Percentiles rank a stretch among this genome's conserved stretches.
These are phyloP conservation scores for Dicrurus megarhynchus DNA, from an alignment of 2,113 vertebrate species.

Conservation along the genomic window DNA sequence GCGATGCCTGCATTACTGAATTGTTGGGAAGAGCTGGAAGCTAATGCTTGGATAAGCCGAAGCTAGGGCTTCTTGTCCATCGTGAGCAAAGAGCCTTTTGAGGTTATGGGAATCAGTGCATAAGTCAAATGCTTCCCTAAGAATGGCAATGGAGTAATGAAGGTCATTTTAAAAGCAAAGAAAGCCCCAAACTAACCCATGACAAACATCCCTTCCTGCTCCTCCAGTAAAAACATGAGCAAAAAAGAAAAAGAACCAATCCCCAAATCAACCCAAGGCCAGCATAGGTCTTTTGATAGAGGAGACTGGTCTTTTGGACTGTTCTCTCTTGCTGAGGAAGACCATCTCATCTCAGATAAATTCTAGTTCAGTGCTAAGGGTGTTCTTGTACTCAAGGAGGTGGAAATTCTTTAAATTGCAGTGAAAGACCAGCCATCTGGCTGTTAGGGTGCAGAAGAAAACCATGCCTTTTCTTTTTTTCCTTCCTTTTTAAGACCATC, in stretches of 20 bases:
- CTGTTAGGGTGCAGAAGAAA: neutral
- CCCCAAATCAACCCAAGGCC: neutral
- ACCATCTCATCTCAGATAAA: neutral
- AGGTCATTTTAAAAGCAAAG: neutral
- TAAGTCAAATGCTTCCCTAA: neutral
- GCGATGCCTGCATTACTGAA: fast-evolving
- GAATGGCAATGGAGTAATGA: neutral
- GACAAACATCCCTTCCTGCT: neutral
- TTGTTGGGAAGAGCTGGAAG: neutral
- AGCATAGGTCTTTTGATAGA: neutral
- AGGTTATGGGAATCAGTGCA: neutral
- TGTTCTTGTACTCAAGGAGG: neutral
- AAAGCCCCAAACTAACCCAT: neutral
- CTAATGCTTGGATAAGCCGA: neutral
- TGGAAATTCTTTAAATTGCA: neutral
- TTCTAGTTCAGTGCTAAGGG: neutral
- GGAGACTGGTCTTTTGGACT: neutral
- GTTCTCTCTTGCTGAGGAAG: neutral
- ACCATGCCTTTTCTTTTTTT: neutral
- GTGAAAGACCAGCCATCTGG: neutral
- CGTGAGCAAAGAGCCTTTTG: neutral
- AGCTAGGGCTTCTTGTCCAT: neutral
- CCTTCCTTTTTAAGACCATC: neutral
- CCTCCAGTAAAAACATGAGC: neutral
- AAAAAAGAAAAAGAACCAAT: neutral